Evolutionary conservation across 2,113 vertebrate genomes (phyloP), one percentile per base, ranked within the genome.

Genomic region (Glaucidium brasilianum): DNA sequence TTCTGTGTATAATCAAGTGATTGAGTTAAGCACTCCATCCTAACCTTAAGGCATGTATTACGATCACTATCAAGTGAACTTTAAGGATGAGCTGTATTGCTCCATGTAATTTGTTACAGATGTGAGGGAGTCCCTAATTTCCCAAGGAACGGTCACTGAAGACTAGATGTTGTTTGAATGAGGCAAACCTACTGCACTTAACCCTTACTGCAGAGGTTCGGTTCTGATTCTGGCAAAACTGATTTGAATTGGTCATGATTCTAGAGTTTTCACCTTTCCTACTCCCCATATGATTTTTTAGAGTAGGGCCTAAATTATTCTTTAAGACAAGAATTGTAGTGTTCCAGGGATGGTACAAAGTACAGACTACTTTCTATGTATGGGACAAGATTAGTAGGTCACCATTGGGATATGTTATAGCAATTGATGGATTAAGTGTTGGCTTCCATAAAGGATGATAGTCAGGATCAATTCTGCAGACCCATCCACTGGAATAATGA

Each of bases 71-170:
- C 95, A 95, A 95, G 82, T 91, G 86, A 90, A 96, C 86, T 94
- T 90, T 82, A 88, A 92, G 89, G 95, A 95, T 97, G 95, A 97
- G 94, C 77, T 91, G 91, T 95, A 79, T 45, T 55, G 84, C 35
- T 94, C 35, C 73, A 78, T 2, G 1, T 94, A 94, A 96, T 96
- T 89, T 76, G 19, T 91, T 95, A 64, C 96, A 97, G 94, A 95
- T 97, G 91, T 76, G 45, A 96, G 66, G 89, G 95, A 97, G 95
- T 97, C 94, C 97, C 95, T 95, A 72, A 97, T 97, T 97, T 97
- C 97, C 94, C 86, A 95, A 95, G 95, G 96, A 97, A 96, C 95
- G 95, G 66, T 94, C 86, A 94, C 81, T 95, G 83, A 66, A 88
- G 92, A 66, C 76, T 85, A 34, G 63, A 83, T 95, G 49, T 92